Evolutionary conservation across 2,888 invertebrate genomes (phyloP).

Genomic region (Sphaeridia pumilis): DNA sequence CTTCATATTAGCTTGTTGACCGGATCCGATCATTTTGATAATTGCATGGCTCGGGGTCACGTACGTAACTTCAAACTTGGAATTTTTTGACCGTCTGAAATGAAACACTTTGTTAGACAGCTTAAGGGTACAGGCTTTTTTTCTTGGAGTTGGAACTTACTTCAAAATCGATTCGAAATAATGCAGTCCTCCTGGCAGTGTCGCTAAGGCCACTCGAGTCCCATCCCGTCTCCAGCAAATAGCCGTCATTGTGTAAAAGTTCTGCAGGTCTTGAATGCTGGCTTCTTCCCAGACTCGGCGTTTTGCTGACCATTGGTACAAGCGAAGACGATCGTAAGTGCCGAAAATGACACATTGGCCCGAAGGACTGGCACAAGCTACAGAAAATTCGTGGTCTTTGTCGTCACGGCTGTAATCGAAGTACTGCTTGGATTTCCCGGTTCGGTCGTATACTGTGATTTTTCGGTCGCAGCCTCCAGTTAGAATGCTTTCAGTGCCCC

Average conservation of each 20-base stretch:
- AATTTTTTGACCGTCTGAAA: slow-evolving; percentile 64
- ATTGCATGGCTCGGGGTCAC: slow-evolving; percentile 88
- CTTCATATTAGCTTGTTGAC: slow-evolving; percentile 48
- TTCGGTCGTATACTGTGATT: slow-evolving; percentile 70
- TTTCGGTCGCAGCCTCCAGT: slow-evolving; percentile 87
- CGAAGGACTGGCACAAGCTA: slow-evolving; percentile 71
- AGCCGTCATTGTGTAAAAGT: slow-evolving; percentile 76
- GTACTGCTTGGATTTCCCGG: slow-evolving; percentile 58
- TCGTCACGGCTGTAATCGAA: slow-evolving; percentile 71
- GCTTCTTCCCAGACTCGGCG: slow-evolving; percentile 71
- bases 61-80: slow-evolving; percentile 88
- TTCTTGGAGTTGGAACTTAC: too few relatives aligned
- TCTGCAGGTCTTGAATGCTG: slow-evolving; percentile 56
- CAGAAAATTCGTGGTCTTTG: slow-evolving; percentile 76
- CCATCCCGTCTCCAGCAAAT: slow-evolving; percentile 90
- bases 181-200: slow-evolving; percentile 63
- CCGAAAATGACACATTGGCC: slow-evolving; percentile 91
- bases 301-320: slow-evolving; percentile 74
- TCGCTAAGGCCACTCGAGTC: slow-evolving; percentile 53
- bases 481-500: slow-evolving; percentile 61
- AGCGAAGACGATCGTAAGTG: slow-evolving; percentile 73
- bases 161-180: slow-evolving; percentile 65
- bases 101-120: too few relatives aligned
- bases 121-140: too few relatives aligned
- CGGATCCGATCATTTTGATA: slow-evolving; percentile 49